phyloP scores from a whole-genome alignment of 2,888 invertebrate genomes.

The Temnothorax ravouxi region DNA sequence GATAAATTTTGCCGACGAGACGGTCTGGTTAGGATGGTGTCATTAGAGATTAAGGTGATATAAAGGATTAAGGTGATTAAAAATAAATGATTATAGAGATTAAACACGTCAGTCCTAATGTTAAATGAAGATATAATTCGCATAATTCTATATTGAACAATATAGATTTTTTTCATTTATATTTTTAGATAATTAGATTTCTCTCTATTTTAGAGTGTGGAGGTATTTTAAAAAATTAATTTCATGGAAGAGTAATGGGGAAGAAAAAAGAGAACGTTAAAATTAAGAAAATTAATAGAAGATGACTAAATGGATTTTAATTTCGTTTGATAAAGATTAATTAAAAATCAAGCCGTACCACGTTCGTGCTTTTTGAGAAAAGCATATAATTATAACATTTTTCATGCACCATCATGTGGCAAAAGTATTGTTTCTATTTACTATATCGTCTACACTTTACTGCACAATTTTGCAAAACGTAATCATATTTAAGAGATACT shows the following conservation, averaged over 20 bases:
- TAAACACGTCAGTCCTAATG: background rate
- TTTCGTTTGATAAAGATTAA: background rate
- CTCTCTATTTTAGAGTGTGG: background rate
- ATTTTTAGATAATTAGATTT: background rate
- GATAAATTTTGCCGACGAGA: constrained; percentile 35
- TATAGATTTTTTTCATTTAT: constrained; percentile 1
- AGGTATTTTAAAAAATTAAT: background rate
- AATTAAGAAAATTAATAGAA: background rate
- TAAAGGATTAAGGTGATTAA: background rate
- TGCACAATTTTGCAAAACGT: background rate
- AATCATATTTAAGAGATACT: background rate
- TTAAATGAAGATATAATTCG: background rate
- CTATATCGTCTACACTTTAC: background rate
- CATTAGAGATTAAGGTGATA: background rate
- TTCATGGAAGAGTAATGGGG: background rate
- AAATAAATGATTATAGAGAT: background rate
- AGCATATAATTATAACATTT: background rate
- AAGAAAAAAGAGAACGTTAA: background rate
- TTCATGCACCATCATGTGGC: background rate
- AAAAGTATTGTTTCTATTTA: background rate
- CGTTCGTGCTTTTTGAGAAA: background rate
- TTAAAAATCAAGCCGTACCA: background rate
- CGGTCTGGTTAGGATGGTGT: background rate
- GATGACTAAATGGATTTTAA: background rate
- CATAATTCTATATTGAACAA: background rate